Percentiles rank a stretch among this genome's conserved stretches.
These are phyloP conservation scores for Harmothoe impar DNA, from an alignment of 2,888 invertebrate species.

Conservation along the genomic window DNA sequence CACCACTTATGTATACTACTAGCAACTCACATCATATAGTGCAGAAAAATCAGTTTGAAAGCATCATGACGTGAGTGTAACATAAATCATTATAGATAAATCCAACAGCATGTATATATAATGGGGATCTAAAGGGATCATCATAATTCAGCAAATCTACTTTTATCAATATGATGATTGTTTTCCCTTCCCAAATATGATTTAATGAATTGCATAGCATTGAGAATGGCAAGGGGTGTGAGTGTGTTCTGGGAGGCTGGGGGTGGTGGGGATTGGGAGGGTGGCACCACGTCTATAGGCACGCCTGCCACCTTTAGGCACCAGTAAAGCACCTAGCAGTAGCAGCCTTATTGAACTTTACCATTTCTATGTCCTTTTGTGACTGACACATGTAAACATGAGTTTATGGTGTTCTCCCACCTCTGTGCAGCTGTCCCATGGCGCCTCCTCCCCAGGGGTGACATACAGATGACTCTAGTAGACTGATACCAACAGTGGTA, in stretches of 20 bases:
- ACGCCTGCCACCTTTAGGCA: not conserved
- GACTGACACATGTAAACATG: not conserved
- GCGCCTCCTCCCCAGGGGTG: not conserved
- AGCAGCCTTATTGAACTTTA: constrained; percentile 12
- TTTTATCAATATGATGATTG: too few relatives aligned
- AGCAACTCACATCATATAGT: not conserved
- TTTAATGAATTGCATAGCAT: too few relatives aligned
- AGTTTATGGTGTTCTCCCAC: not conserved
- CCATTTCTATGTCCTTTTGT: constrained; percentile 52
- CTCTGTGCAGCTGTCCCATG: constrained; percentile 1
- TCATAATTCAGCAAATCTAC: too few relatives aligned
- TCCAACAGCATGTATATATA: too few relatives aligned
- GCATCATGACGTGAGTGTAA: too few relatives aligned
- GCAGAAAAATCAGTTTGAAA: too few relatives aligned
- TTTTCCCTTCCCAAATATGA: too few relatives aligned
- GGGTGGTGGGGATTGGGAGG: not conserved
- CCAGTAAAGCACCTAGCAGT: not conserved
- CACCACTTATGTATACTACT: not conserved
- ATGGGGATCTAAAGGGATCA: too few relatives aligned
- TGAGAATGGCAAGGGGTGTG: not conserved
- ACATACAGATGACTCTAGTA: not conserved
- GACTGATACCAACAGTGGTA: too few relatives aligned
- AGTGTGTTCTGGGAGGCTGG: not conserved
- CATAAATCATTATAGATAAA: too few relatives aligned
- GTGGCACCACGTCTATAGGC: not conserved